Evolutionary conservation across 1,140 invertebrate genomes (phyloP).

Genomic region (Oncopodura yosiiana): DNA sequence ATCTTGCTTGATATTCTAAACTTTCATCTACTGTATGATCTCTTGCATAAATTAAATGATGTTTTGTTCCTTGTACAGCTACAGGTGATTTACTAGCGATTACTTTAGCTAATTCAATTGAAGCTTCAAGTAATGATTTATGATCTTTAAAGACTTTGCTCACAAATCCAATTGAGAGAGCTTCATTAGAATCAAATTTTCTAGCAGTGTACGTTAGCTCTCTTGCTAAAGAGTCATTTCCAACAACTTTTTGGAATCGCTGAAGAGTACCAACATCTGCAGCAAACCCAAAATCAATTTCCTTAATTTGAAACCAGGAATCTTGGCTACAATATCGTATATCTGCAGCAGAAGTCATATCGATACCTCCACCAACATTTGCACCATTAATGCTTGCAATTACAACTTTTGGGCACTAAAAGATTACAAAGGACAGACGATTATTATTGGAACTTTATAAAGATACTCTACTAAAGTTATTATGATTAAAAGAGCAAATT

Average conservation of each 20-base stretch:
- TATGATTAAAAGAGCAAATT: neutral
- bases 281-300: constrained; percentile 64
- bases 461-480: neutral
- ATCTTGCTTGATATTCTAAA: constrained; percentile 72
- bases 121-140: constrained; percentile 55
- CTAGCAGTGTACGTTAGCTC: constrained; percentile 81
- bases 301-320: constrained; percentile 86
- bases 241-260: constrained; percentile 83
- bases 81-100: constrained; percentile 90
- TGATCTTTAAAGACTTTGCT: constrained; percentile 61
- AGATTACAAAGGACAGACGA: too few relatives aligned
- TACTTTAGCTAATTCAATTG: constrained; percentile 59
- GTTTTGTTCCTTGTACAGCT: constrained; percentile 82
- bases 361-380: constrained; percentile 83
- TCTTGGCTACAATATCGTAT: constrained; percentile 84
- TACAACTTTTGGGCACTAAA: constrained; percentile 74
- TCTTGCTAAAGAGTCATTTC: constrained; percentile 71
- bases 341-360: constrained; percentile 77
- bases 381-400: constrained; percentile 75
- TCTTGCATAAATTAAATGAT: constrained; percentile 70
- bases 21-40: constrained; percentile 77
- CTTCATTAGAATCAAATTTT: constrained; percentile 71
- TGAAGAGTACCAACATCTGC: constrained; percentile 92
- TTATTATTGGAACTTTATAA: constrained; percentile 7
- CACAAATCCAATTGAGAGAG: constrained; percentile 61